Evolutionary conservation across 1,140 invertebrate genomes (phyloP).

Genomic region (Drosophila watanabei): DNA sequence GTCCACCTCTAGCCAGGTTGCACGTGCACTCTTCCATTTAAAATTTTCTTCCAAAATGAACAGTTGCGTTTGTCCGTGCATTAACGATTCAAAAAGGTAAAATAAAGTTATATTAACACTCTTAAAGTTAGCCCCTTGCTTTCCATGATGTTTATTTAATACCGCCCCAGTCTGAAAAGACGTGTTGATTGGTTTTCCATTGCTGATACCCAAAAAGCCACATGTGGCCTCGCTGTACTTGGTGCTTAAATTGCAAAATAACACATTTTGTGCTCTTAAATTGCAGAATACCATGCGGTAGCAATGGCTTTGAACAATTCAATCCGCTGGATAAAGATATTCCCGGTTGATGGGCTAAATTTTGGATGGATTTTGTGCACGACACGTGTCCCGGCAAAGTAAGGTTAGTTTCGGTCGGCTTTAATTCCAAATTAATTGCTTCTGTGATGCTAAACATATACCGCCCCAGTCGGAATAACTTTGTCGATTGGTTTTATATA

Average conservation of each 20-base stretch:
- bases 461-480: constrained; percentile 66
- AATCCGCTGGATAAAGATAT: not conserved
- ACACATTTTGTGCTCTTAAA: not conserved
- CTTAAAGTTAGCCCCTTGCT: constrained; percentile 86
- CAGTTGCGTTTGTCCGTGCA: not conserved
- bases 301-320: not conserved
- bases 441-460: constrained; percentile 53
- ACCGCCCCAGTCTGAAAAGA: constrained; percentile 80
- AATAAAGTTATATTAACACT: not conserved
- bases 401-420: constrained; percentile 51
- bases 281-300: constrained; percentile 21
- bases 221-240: constrained; percentile 2
- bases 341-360: not conserved
- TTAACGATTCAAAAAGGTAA: constrained; percentile 7
- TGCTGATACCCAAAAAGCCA: constrained; percentile 46
- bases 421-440: constrained; percentile 4
- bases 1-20: not conserved
- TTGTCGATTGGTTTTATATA: constrained; percentile 38
- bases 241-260: constrained; percentile 2
- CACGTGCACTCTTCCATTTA: constrained; percentile 36
- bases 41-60: constrained; percentile 10
- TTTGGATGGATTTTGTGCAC: constrained; percentile 11
- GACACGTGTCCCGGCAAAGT: constrained; percentile 35
- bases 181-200: constrained; percentile 77
- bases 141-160: constrained; percentile 88